Conservation (phyloP, 2,888 invertebrate species). For the Chloromyia formosa region DNA sequence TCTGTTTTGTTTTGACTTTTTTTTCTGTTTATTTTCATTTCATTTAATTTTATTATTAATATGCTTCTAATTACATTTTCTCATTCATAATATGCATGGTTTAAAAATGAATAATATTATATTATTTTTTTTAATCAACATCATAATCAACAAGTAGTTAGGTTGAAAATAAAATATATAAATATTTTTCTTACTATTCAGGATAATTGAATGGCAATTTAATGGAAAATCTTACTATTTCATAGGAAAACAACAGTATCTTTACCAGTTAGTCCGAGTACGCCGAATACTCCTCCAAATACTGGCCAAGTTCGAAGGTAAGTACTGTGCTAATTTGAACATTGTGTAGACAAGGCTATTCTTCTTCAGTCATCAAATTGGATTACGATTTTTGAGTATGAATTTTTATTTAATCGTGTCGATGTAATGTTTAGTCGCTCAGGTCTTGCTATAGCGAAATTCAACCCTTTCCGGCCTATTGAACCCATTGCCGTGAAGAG, state of each 20-base stretch:
- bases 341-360: neutral
- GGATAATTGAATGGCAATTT: neutral
- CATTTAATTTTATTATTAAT: constrained; percentile 13
- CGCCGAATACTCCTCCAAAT: constrained; percentile 55
- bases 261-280: constrained; percentile 58
- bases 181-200: neutral
- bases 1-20: neutral
- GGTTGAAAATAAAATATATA: too few species aligned
- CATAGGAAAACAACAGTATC: constrained; percentile 58
- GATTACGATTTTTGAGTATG: neutral
- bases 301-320: constrained; percentile 67
- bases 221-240: constrained; percentile 20
- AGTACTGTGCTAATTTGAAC: constrained; percentile 30
- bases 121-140: too few species aligned
- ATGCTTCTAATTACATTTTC: constrained; percentile 45
- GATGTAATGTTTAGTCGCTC: too few species aligned
- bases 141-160: constrained; percentile 25
- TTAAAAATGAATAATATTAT: constrained; percentile 31
- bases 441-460: too few species aligned
- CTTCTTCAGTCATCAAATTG: neutral
- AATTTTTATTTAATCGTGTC: neutral
- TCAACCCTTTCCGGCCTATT: too few species aligned
- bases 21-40: constrained; percentile 23
- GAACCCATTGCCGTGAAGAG: too few species aligned
- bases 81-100: constrained; percentile 46